Base-by-base conservation (phyloP, 2,888 invertebrate genomes). In the Rhopalosiphum nymphaeae region DNA sequence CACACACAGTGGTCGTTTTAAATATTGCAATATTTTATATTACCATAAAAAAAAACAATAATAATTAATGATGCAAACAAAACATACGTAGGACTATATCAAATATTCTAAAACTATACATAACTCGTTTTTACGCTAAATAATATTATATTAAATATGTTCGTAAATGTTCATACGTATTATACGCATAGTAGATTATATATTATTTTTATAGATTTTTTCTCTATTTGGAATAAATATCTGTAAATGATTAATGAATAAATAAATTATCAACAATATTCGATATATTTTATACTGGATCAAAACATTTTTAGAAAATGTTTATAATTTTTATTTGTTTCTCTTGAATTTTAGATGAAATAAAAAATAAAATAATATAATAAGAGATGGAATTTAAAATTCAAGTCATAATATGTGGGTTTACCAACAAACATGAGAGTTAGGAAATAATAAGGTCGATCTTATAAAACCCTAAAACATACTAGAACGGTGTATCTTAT, bases 1-100 rank as follows among this genome's bases (percentile, higher is more conserved):
- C 61, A 36, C 91, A 89, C 10, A 53, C 84, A 44, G 86, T 36
- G 87, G 61, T 92, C 87, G 49, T 87, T 49, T 87, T 87, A 21
- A 87, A 67, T 25, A 36, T 78, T 36, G 36, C 21, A 78, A 78
- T 36, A 53, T 53, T 53, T 36, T 0, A 67, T 90, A 78, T 49
- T 78, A 78, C 26, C 5, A 25, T 0, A 49, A 61, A 61, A 78
- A 78, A 36, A 4, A 61, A n/a, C n/a, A 67, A 67, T 21, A 36
- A 78, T 78, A 36, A 78, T 78, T 78, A 78, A 78, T 78, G 78
- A 78, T 36, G 36, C 36, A 21, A 78, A 78, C 36, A 36, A 78
- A 36, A 78, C 21, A 36, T 21, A 16, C 26, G 46, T 46, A 78
- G 21, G 21, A 7, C 44, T 44, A 86, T 49, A 49, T 29, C 1